phyloP scores from a whole-genome alignment of 1,140 invertebrate species.

The Apis dorsata region DNA sequence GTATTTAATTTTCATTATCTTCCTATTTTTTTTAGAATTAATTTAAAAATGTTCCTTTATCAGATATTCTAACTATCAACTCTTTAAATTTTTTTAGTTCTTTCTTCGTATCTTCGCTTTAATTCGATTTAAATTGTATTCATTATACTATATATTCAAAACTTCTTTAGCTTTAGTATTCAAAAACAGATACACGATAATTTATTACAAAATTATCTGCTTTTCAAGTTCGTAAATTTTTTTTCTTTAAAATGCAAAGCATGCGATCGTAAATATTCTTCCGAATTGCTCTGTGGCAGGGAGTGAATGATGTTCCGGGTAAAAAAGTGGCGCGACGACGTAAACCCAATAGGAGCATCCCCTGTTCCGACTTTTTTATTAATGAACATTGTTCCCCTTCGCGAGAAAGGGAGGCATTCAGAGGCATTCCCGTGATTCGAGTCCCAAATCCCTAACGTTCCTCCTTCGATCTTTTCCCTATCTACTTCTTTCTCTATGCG shows the following conservation, averaged over 20 bases:
- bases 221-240: not conserved
- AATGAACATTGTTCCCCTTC: conserved; percentile 16
- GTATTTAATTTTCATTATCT: too few relatives aligned
- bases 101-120: too few relatives aligned
- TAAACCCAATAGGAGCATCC: not conserved
- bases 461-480: not conserved
- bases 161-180: too few relatives aligned
- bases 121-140: too few relatives aligned
- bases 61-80: too few relatives aligned
- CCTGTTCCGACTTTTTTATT: conserved; percentile 16
- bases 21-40: too few relatives aligned
- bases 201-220: not conserved
- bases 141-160: too few relatives aligned
- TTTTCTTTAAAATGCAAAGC: not conserved
- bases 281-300: not conserved
- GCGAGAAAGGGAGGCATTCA: conserved; percentile 13
- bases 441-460: not conserved
- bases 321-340: not conserved
- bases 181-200: too few relatives aligned
- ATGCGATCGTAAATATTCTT: not conserved
- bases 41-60: too few relatives aligned
- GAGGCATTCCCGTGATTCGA: not conserved
- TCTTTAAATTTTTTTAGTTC: too few relatives aligned
- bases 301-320: not conserved
- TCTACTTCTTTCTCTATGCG: not conserved